Evolutionary conservation across 2,797 vertebrate genomes (phyloP), one percentile per base, ranked within the genome.

Genomic region (Orientallactaga sibirica): DNA sequence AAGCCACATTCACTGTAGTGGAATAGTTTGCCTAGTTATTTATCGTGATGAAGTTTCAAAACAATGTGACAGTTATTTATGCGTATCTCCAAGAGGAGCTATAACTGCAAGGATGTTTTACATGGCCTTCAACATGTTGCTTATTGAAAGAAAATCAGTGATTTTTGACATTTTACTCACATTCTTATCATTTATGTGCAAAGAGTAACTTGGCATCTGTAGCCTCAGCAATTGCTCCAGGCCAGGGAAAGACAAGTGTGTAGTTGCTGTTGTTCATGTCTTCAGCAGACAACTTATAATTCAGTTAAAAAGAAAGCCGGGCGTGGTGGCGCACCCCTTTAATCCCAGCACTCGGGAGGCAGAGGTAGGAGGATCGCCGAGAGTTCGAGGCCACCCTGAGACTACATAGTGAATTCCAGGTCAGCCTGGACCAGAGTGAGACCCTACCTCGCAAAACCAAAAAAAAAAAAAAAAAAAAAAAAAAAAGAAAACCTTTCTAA

Each of bases 391-490:
- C n/a, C n/a, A n/a, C n/a, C n/a, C n/a, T n/a, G n/a, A n/a, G n/a
- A n/a, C n/a, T n/a, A n/a, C n/a, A n/a, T n/a, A n/a, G n/a, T n/a
- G n/a, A n/a, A n/a, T n/a, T n/a, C n/a, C n/a, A n/a, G n/a, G n/a
- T n/a, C n/a, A n/a, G n/a, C n/a, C n/a, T n/a, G n/a, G n/a, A n/a
- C n/a, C n/a, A n/a, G n/a, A n/a, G n/a, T n/a, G n/a, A n/a, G n/a
- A n/a, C n/a, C n/a, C n/a, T n/a, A n/a, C n/a, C n/a, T n/a, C n/a
- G n/a, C n/a, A n/a, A n/a, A n/a, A n/a, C n/a, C n/a, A n/a, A n/a
- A n/a, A 25, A 83, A 75, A 88, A 92, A 25, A 83, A 75, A 88
- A 92, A 25, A 83, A 75, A 88, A 92, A 25, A 83, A 75, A 88
- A 92, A 25, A 83, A 75, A 88, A 92, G 6, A 22, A 68, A 41